Evolutionary conservation across 2,888 invertebrate species (phyloP).

Genomic region (Aquatica leii): DNA sequence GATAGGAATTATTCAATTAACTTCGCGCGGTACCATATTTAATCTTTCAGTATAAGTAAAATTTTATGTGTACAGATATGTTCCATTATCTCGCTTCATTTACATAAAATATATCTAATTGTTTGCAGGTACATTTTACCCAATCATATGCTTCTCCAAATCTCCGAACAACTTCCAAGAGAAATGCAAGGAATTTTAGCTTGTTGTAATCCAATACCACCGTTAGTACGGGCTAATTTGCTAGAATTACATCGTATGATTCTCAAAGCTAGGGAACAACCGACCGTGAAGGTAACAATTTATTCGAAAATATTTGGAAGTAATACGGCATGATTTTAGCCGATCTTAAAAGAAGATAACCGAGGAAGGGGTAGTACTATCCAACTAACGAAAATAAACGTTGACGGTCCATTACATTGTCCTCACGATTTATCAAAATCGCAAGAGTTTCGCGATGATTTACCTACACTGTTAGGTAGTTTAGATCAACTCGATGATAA

Average conservation of each 20-base stretch:
- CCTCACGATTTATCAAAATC: slow-evolving; percentile 68
- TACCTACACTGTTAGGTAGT: slow-evolving; percentile 62
- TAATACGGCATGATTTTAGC: slow-evolving; percentile 58
- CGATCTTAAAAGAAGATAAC: slow-evolving; percentile 61
- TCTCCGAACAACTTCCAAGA: slow-evolving; percentile 86
- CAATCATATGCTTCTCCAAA: slow-evolving; percentile 93
- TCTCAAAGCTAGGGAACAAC: slow-evolving; percentile 73
- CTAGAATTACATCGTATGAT: slow-evolving; percentile 72
- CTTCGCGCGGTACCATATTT: too few relatives aligned
- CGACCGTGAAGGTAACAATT: slow-evolving; percentile 65
- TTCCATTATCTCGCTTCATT: too few relatives aligned
- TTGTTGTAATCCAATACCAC: slow-evolving; percentile 93
- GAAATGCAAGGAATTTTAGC: slow-evolving; percentile 94
- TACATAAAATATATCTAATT: too few relatives aligned
- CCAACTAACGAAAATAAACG: slow-evolving; percentile 58
- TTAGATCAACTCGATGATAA: background rate
- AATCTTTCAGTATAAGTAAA: too few relatives aligned
- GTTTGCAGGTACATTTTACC: slow-evolving; percentile 87
- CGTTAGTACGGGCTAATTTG: slow-evolving; percentile 66
- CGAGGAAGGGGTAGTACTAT: slow-evolving; percentile 54
- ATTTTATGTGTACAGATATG: too few relatives aligned
- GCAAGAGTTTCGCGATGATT: slow-evolving; percentile 65
- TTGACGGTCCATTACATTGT: slow-evolving; percentile 66
- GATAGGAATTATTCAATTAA: too few relatives aligned
- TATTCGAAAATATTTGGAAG: background rate